A percentile compares a stretch with the other conserved stretches of the same genome.
These are phyloP conservation scores for Oreonectes daqikongensis DNA, from an alignment of 2,797 vertebrate genomes.

Conservation along the genomic window DNA sequence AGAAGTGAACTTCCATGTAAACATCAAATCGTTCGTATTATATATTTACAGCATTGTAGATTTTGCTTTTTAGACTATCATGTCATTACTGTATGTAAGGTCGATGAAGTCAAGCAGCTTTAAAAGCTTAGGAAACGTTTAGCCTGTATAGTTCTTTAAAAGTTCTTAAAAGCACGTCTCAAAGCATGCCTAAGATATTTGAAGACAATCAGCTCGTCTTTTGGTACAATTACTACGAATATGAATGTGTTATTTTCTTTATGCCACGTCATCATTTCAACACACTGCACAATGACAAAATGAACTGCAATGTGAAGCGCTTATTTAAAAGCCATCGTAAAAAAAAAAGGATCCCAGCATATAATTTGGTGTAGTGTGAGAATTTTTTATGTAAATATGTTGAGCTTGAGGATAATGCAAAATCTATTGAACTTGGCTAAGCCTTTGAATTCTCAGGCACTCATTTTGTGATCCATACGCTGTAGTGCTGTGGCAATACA, in stretches of 20 bases:
- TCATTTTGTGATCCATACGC: conserved; percentile 12
- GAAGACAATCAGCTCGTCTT: conserved; percentile 49
- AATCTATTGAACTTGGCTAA: conserved; percentile 40
- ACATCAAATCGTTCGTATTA: conserved; percentile 15
- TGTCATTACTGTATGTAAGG: conserved; percentile 30
- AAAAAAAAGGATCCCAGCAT: background rate
- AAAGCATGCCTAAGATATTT: conserved; percentile 54
- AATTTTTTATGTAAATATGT: conserved; percentile 15
- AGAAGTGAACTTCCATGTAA: conserved; percentile 11
- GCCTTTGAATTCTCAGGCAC: conserved; percentile 59
- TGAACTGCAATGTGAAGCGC: background rate
- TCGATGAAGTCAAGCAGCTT: conserved; percentile 1
- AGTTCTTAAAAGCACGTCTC: conserved; percentile 42
- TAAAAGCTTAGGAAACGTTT: conserved; percentile 8
- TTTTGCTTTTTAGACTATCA: conserved; percentile 29
- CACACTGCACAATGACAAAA: background rate
- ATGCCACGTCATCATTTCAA: conserved; percentile 1
- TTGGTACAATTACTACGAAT: conserved; percentile 23
- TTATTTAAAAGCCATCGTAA: background rate
- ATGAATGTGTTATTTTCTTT: conserved; percentile 21
- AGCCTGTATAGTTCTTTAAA: conserved; percentile 43
- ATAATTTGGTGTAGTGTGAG: conserved; percentile 11
- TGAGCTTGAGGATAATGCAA: conserved; percentile 7
- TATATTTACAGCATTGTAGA: conserved; percentile 42
- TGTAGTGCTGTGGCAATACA: conserved; percentile 44